Evolutionary conservation across 2,797 vertebrate genomes (phyloP).

Genomic region (Buceros bicornis): DNA sequence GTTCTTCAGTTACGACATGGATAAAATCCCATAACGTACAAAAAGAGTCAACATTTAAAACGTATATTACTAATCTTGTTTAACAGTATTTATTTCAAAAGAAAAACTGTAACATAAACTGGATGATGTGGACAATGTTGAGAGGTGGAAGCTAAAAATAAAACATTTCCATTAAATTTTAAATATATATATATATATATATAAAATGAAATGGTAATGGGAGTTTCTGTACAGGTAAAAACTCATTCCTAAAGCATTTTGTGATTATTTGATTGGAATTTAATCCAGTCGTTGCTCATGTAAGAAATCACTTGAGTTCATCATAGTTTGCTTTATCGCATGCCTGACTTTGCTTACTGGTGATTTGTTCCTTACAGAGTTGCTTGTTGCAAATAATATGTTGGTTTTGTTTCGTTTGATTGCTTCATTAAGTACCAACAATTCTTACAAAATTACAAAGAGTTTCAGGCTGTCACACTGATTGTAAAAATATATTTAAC

Average conservation of each 20-base stretch:
- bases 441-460: not conserved
- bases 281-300: not conserved
- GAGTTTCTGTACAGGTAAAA: not conserved
- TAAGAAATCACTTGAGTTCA: not conserved
- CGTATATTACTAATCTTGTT: not conserved
- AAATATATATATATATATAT: not conserved
- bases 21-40: not conserved
- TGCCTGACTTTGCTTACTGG: not conserved
- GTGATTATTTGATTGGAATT: not conserved
- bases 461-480: not conserved
- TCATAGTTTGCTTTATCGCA: not conserved
- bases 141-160: not conserved
- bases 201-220: not conserved
- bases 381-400: not conserved
- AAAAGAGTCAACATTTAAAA: not conserved
- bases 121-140: not conserved
- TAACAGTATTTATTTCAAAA: not conserved
- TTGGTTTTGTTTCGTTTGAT: constrained; percentile 4
- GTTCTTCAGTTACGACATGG: not conserved
- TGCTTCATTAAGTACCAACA: not conserved
- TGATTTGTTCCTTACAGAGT: not conserved
- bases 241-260: not conserved
- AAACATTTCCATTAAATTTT: not conserved
- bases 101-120: not conserved
- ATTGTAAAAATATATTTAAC: not conserved